Base-by-base conservation (phyloP, 1,140 invertebrate genomes). In the Octopus bimaculoides region DNA sequence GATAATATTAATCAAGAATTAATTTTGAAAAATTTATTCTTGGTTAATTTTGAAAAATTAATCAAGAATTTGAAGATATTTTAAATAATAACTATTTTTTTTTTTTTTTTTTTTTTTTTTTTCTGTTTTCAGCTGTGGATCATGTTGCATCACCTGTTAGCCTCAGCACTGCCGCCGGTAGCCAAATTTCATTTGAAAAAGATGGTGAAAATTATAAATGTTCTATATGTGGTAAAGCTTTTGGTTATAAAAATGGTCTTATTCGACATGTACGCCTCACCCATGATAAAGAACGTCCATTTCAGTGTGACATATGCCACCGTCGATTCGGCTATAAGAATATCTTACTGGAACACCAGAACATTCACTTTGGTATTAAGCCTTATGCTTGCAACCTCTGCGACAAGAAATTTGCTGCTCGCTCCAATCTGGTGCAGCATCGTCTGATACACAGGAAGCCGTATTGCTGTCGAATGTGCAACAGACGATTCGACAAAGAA, bases 351-450 rank as follows among this genome's bases (percentile, higher is more conserved):
- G 87, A 88, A 78, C 87, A 88, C 77, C 86, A 87, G 80, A 87
- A 87, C 79, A 83, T 88, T 14, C 87, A 88, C 80, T 87, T 85
- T 82, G 87, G 87, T 17, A 87, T 87, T 17, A 86, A 87, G 77
- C 87, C 87, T 8, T 88, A 88, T 76, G 85, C 85, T 17, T 88
- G 87, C 78, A 86, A 78, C 26, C 77, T 86, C 76, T 88, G 87
- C 79, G 86, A 88, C 79, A 88, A 88, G 78, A 66, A 84, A n/a
- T 88, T 88, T 81, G 85, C 85, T 76, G 84, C 86, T 14, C 80
- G 83, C 3, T 86, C 86, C 9, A 88, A 87, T 80, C 83, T 87
- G 6, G 84, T 86, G 53, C 86, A 87, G 75, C 87, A 88, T 76
- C 82, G 85, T 9, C 82, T 85, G 56, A 84, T 87, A 17, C 87